Percentiles rank a stretch among this genome's conserved stretches.
These are phyloP conservation scores for Psammodynastes pulverulentus DNA, from an alignment of 2,113 vertebrate species.

Conservation along the genomic window DNA sequence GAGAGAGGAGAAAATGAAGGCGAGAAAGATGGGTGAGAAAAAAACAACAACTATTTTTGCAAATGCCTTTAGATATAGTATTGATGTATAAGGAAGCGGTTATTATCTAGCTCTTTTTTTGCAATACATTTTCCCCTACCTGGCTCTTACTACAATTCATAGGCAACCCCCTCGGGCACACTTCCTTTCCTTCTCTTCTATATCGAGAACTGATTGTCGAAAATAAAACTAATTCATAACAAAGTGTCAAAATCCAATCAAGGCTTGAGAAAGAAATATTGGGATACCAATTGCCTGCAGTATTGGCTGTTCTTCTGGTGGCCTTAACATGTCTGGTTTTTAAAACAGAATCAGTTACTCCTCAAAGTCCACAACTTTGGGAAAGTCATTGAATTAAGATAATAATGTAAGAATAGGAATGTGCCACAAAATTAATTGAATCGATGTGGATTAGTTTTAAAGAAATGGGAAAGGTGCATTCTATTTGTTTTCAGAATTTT, in stretches of 20 bases:
- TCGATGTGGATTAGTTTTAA: slow-evolving; percentile 20
- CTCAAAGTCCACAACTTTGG: slow-evolving; percentile 28
- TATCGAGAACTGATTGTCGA: not conserved
- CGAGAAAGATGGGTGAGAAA: not conserved
- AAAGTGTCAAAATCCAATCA: slow-evolving; percentile 12
- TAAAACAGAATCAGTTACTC: not conserved
- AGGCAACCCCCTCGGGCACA: not conserved
- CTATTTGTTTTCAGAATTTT: slow-evolving; percentile 33
- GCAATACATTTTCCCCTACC: not conserved
- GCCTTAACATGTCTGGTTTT: slow-evolving; percentile 20
- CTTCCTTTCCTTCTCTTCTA: not conserved
- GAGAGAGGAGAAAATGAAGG: not conserved
- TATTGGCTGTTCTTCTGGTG: not conserved
- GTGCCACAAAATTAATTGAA: slow-evolving; percentile 35
- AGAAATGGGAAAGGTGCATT: no score
- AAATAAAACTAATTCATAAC: slow-evolving; percentile 1
- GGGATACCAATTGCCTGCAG: slow-evolving; percentile 28
- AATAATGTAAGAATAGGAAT: slow-evolving; percentile 9
- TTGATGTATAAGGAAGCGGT: not conserved
- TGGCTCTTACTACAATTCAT: not conserved
- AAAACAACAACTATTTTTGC: fast-evolving
- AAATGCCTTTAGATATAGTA: not conserved
- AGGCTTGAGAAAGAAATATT: slow-evolving; percentile 7
- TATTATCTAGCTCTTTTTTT: slow-evolving; percentile 2
- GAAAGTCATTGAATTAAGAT: slow-evolving; percentile 33